These are phyloP conservation scores for Drosophila lacertosa DNA, from an alignment of 1,140 invertebrate genomes.

Conservation along the genomic window DNA sequence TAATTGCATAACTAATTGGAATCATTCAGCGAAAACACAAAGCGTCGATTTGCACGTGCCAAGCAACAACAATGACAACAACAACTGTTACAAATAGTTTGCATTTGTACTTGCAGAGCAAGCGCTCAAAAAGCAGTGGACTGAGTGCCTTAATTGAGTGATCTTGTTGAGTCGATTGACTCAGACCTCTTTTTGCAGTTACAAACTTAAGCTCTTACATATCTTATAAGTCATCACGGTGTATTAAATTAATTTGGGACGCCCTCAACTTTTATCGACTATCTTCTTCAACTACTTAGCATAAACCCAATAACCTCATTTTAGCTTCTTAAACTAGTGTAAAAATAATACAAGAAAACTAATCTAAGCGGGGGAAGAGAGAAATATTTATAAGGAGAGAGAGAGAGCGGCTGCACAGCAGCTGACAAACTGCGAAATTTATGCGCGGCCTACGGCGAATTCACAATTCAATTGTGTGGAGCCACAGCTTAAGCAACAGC, in stretches of 20 bases:
- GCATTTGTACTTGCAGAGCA: slow-evolving; percentile 15
- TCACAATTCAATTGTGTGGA: slow-evolving; percentile 35
- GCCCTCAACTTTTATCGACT: too few relatives aligned
- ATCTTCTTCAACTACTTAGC: too few relatives aligned
- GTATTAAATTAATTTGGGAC: too few relatives aligned
- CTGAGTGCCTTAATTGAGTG: too few relatives aligned
- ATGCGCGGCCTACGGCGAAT: slow-evolving; percentile 33
- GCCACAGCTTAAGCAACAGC: slow-evolving; percentile 18
- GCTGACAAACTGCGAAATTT: slow-evolving; percentile 45
- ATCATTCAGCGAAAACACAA: too few relatives aligned
- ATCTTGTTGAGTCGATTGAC: too few relatives aligned
- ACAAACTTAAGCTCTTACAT: too few relatives aligned
- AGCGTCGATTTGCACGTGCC: slow-evolving; percentile 14
- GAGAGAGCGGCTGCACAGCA: background rate
- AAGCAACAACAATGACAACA: slow-evolving; percentile 2
- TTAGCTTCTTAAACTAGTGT: too few relatives aligned
- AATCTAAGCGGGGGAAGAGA: background rate
- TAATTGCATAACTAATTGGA: slow-evolving; percentile 35
- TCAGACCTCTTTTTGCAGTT: too few relatives aligned
- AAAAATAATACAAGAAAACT: background rate
- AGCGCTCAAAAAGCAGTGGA: too few relatives aligned
- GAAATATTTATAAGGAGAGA: background rate
- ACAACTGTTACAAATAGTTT: background rate
- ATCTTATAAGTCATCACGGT: too few relatives aligned
- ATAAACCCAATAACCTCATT: too few relatives aligned